These are phyloP conservation scores for Helicoverpa assulta DNA, from an alignment of 2,888 invertebrate species.

Conservation along the genomic window DNA sequence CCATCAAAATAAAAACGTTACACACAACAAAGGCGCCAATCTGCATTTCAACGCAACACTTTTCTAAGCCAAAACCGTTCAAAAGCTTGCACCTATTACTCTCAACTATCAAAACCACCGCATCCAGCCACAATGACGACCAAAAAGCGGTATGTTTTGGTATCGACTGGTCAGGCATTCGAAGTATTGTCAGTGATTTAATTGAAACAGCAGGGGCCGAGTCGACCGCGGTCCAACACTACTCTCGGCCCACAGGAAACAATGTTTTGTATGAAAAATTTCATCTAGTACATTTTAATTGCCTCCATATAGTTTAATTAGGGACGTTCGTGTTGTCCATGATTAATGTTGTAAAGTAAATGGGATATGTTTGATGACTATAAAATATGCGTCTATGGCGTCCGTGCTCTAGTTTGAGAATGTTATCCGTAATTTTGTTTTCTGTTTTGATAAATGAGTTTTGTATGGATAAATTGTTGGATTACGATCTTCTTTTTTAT, in stretches of 20 bases:
- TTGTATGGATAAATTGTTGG: slow-evolving; percentile 47
- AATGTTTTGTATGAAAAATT: slow-evolving; percentile 87
- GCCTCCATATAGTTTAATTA: slow-evolving; percentile 86
- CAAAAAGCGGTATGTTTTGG: slow-evolving; percentile 82
- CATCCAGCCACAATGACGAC: slow-evolving; percentile 62
- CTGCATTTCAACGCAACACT: background rate
- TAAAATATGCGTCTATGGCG: slow-evolving; percentile 65
- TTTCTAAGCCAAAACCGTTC: background rate
- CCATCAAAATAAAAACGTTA: background rate
- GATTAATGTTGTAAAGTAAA: slow-evolving; percentile 83
- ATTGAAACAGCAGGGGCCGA: slow-evolving; percentile 89
- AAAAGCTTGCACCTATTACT: slow-evolving; percentile 6
- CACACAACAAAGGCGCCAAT: background rate
- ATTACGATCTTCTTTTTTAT: slow-evolving; percentile 36
- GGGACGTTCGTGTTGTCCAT: slow-evolving; percentile 73
- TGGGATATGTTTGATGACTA: slow-evolving; percentile 73
- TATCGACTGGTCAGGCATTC: slow-evolving; percentile 84
- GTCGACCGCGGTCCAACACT: slow-evolving; percentile 73
- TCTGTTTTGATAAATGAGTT: slow-evolving; percentile 61
- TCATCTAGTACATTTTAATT: slow-evolving; percentile 85
- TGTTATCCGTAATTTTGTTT: slow-evolving; percentile 48
- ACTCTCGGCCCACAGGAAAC: slow-evolving; percentile 80
- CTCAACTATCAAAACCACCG: slow-evolving; percentile 71
- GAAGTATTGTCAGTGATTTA: slow-evolving; percentile 89
- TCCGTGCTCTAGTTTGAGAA: slow-evolving; percentile 42